phyloP scores from a whole-genome alignment of 1,140 invertebrate species.

The Plectrocnemia conspersa region DNA sequence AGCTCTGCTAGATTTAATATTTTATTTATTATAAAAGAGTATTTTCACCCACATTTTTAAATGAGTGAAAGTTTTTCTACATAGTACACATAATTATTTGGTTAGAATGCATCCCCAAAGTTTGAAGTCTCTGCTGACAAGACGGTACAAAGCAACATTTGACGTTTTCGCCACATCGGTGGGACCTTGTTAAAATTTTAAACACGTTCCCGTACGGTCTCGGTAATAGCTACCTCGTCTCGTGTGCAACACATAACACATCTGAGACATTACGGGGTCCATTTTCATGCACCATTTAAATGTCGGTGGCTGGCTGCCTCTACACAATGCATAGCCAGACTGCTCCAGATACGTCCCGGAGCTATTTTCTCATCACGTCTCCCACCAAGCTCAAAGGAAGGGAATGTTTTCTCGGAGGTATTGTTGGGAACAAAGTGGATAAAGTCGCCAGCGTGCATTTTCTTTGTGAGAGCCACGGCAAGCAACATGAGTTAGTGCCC shows the following conservation, averaged over 20 bases:
- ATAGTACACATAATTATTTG: too few relatives aligned
- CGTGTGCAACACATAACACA: not conserved
- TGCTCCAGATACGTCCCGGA: not conserved
- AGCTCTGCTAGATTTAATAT: too few relatives aligned
- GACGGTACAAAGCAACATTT: too few relatives aligned
- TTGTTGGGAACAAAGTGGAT: conserved; percentile 19
- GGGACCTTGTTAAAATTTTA: too few relatives aligned
- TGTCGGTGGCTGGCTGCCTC: not conserved
- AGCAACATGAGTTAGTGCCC: conserved; percentile 17
- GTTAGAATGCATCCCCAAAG: too few relatives aligned
- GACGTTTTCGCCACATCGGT: too few relatives aligned
- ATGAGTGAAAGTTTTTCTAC: too few relatives aligned
- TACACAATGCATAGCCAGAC: not conserved
- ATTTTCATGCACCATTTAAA: conserved; percentile 2
- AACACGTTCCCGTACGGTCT: too few relatives aligned
- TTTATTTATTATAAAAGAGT: too few relatives aligned
- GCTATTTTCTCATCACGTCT: conserved; percentile 20
- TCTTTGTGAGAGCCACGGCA: conserved; percentile 22
- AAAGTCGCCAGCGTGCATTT: conserved; percentile 19
- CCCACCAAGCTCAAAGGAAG: not conserved
- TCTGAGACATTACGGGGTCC: not conserved
- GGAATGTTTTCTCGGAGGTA: conserved; percentile 18
- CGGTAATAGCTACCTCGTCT: too few relatives aligned
- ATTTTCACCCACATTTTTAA: too few relatives aligned
- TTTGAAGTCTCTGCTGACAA: too few relatives aligned